Percentiles rank a stretch among this genome's conserved stretches.
Evolutionary conservation across 2,797 vertebrate species (phyloP).

Genomic region (Xiphorhynchus erythropygius): DNA sequence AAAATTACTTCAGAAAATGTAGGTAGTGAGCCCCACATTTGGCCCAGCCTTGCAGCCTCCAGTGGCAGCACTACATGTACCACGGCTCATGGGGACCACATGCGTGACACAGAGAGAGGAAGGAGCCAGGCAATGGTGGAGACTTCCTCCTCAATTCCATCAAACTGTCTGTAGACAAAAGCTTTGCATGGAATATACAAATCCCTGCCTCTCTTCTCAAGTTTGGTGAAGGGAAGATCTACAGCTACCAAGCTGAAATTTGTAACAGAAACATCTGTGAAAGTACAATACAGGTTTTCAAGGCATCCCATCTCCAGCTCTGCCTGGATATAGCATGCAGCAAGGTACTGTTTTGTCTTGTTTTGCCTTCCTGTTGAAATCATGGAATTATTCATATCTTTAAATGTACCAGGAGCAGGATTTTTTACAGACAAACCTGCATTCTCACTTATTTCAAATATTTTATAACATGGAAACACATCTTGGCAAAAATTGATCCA

Average conservation of each 20-base stretch:
- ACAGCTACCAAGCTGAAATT: neutral
- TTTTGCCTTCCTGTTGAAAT: neutral
- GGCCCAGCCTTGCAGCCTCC: neutral
- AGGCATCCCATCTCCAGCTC: neutral
- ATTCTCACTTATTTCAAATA: neutral
- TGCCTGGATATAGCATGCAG: neutral
- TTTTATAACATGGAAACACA: neutral
- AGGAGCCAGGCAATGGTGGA: neutral
- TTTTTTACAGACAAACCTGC: neutral
- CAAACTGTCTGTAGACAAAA: neutral
- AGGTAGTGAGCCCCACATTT: neutral
- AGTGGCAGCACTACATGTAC: rapidly evolving
- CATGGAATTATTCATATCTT: neutral
- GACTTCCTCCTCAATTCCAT: neutral
- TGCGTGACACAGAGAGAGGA: rapidly evolving
- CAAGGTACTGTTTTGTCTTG: rapidly evolving
- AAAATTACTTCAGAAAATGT: neutral
- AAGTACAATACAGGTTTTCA: neutral
- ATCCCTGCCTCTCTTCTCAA: neutral
- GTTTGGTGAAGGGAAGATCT: neutral
- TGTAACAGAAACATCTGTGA: neutral
- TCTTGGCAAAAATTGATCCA: neutral
- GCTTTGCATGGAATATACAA: neutral
- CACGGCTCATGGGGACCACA: rapidly evolving
- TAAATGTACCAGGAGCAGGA: neutral